These are phyloP conservation scores for Lobophora halterata DNA, from an alignment of 2,888 invertebrate genomes.

Conservation along the genomic window DNA sequence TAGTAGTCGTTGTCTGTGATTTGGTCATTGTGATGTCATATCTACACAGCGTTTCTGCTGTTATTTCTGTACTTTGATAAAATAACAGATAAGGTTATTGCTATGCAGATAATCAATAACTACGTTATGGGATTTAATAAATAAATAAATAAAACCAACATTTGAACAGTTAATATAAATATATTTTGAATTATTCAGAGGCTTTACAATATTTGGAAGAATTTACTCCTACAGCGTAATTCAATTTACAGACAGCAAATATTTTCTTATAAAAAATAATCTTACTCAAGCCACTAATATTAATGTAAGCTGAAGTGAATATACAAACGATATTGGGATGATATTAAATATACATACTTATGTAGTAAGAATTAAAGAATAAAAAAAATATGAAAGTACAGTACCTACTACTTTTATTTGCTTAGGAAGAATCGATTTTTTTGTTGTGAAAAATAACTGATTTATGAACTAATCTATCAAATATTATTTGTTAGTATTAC, in stretches of 20 bases:
- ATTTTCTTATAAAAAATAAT: conserved; percentile 47
- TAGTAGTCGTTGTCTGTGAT: too few species aligned
- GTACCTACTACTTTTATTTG: too few species aligned
- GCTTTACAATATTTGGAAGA: conserved; percentile 81
- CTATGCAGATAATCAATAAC: too few species aligned
- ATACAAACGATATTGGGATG: conserved; percentile 25
- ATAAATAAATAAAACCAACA: conserved; percentile 63
- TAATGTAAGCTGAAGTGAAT: conserved; percentile 29
- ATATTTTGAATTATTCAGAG: conserved; percentile 81
- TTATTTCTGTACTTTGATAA: too few species aligned
- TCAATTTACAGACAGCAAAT: conserved; percentile 49
- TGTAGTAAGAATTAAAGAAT: conserved; percentile 15
- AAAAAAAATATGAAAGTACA: conserved; percentile 14
- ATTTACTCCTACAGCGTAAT: conserved; percentile 62
- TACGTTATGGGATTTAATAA: conserved; percentile 1
- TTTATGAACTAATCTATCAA: too few species aligned
- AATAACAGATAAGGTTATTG: too few species aligned
- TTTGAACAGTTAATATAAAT: conserved; percentile 81
- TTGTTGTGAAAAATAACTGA: too few species aligned
- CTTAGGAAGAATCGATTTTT: too few species aligned
- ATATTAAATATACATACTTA: conserved; percentile 26
- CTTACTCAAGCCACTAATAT: conserved; percentile 54
- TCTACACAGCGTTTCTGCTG: too few species aligned
- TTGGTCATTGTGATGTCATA: too few species aligned
- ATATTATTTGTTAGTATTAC: too few species aligned